Base-by-base conservation (phyloP, 2,888 invertebrate genomes). In the Apocheima hispidaria region DNA sequence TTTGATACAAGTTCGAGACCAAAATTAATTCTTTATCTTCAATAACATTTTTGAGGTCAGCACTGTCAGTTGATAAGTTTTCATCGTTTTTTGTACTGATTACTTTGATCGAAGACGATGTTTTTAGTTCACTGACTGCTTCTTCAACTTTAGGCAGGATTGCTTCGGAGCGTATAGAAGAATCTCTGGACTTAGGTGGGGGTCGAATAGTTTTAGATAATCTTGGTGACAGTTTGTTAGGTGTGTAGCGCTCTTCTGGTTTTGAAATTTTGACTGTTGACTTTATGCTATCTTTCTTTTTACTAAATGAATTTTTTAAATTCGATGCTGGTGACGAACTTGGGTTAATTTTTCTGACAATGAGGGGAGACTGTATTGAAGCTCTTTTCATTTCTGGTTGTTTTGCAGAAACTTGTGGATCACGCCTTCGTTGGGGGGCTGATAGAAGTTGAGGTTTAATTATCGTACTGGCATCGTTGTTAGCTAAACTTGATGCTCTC, bases 21-120 rank as follows among this genome's bases (percentile, higher is more conserved):
- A 67, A 33, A 40, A 64, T 57, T 18, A 65, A 23, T 40, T 79
- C 71, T 49, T 73, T 68, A 18, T 73, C 69, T 50, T 59, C 54
- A 10, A 66, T 61, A 20, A 53, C 7, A 14, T 70, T 70, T 28
- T 68, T 33, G 35, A 26, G 16, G 14, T 63, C 52, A 41, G 12
- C 12, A 40, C 18, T 36, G 16, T 48, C 50, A 20, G 14, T 57
- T 30, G n/a, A 16, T 40, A 61, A 14, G 0, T 18, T 55, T 28
- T 18, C 43, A 46, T 14, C 26, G 18, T 46, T 63, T 12, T 54
- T 46, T 41, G 46, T 40, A 12, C 4, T 40, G 6, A 12, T 18
- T 20, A 52, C n/a, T 60, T 66, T 63, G 7, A 36, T 33, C 41
- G 43, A 23, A 7, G 61, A 50, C 14, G 50, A 16, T 26, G 56